These are phyloP conservation scores for Graptemys geographica DNA, from an alignment of 2,797 vertebrate species.

Conservation along the genomic window DNA sequence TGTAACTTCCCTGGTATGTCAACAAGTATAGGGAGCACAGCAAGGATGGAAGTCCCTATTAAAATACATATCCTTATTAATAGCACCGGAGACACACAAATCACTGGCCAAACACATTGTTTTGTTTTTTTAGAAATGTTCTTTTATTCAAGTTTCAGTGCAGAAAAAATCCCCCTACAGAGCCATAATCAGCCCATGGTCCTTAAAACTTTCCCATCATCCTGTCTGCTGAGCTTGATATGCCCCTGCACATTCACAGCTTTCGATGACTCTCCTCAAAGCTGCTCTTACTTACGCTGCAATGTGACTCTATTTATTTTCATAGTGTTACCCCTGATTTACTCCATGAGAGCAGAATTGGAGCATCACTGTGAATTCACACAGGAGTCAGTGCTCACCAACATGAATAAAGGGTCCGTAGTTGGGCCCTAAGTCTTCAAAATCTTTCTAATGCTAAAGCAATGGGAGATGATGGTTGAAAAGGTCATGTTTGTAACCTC, in stretches of 20 bases:
- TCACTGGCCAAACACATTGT: neutral
- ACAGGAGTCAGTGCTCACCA: fast-evolving
- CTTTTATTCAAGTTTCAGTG: neutral
- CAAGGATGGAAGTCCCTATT: neutral
- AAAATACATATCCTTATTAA: neutral
- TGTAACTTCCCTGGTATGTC: neutral
- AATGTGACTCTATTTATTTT: neutral
- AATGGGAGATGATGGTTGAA: neutral
- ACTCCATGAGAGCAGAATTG: neutral
- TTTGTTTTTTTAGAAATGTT: neutral
- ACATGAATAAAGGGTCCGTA: neutral
- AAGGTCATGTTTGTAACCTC: neutral
- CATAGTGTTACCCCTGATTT: neutral
- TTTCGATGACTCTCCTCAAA: neutral
- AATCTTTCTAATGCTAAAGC: neutral
- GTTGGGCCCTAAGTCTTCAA: neutral
- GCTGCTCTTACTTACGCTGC: neutral
- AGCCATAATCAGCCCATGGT: neutral
- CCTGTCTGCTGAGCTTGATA: neutral
- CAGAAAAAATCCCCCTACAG: neutral
- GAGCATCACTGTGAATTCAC: neutral
- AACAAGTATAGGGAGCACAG: neutral
- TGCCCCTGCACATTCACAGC: neutral
- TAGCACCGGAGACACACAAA: neutral
- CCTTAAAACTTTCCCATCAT: neutral